Percentiles rank a stretch among this genome's conserved stretches.
phyloP scores from a whole-genome alignment of 2,888 invertebrate genomes.

The Limnephilus auricula region DNA sequence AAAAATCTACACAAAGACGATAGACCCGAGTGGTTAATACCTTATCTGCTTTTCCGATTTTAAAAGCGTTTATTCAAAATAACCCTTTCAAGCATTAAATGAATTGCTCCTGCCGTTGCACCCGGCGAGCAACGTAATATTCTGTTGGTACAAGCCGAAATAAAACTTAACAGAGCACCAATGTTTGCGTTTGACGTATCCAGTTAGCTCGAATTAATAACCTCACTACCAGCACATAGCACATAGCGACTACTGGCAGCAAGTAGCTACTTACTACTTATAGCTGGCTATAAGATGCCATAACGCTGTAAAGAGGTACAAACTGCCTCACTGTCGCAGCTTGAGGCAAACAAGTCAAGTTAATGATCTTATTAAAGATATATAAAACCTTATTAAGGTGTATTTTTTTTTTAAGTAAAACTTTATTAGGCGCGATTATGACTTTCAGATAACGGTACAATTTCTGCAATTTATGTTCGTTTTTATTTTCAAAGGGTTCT shows the following conservation, averaged over 20 bases:
- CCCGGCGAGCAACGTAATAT: constrained; percentile 45
- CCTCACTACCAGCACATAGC: constrained; percentile 45
- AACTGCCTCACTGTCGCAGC: background rate
- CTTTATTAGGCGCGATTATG: too few species aligned
- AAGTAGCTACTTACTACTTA: constrained; percentile 3
- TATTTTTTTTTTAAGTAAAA: too few species aligned
- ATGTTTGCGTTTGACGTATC: constrained; percentile 66
- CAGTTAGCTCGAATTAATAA: constrained; percentile 66
- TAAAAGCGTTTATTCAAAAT: background rate
- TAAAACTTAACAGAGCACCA: constrained; percentile 65
- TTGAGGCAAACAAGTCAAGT: background rate
- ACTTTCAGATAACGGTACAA: too few species aligned
- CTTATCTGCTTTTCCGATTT: background rate
- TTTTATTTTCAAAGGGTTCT: too few species aligned
- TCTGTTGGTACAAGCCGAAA: constrained; percentile 56
- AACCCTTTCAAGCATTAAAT: background rate
- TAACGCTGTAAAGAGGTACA: constrained; percentile 59
- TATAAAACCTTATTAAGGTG: background rate
- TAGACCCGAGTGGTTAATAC: too few species aligned
- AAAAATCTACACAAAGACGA: too few species aligned
- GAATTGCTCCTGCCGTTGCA: background rate
- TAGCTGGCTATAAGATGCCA: background rate
- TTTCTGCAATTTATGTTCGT: too few species aligned
- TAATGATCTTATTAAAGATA: background rate
- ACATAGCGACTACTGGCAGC: background rate